Evolutionary conservation across 2,113 vertebrate genomes (phyloP), one percentile per base, ranked within the genome.

Genomic region (Echinops telfairi): DNA sequence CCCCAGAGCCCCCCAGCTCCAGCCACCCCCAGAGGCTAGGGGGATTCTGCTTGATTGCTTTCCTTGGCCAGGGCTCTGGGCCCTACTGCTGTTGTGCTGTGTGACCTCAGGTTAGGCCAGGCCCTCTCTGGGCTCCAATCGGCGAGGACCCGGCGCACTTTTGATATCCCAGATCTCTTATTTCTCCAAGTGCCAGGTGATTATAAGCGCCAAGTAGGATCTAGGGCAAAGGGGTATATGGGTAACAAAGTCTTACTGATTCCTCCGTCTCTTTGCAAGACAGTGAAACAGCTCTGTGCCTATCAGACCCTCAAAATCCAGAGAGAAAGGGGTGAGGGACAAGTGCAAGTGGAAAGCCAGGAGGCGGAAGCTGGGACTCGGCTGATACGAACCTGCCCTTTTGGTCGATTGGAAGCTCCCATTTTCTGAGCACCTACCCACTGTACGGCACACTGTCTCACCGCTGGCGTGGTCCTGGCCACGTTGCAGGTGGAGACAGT

Each of bases 1-100:
- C 97, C 97, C 83, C 90, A 93, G 89, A 94, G 90, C 93, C 94
- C 96, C 94, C 95, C 94, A 93, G 92, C 90, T 96, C 93, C 77
- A 97, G 95, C 94, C 93, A 95, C 94, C 96, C 95, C 95, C 90
- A 95, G 93, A 85, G 96, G 92, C 94, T 95, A 83, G 83, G 91
- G 60, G 90, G 71, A 95, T 92, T 95, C 82, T 88, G 57, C 84
- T 95, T 94, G 36, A 64, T 95, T 53, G 73, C 80, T 94, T 70
- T 92, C 53, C 66, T 82, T 68, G 82, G 38, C 33, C 76, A 68
- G 83, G 91, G 25, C 66, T 90, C 79, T 75, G 43, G 53, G 17
- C 88, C 90, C 71, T 93, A 33, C 60, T 70, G 83, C 62, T 76
- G 16, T 76, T 57, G 1, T 91, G 95, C 96, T 96, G 94, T 97